Evolutionary conservation across 92 coral and sea anemone species (phyloP).

Genomic region (Palythoa grandis): DNA sequence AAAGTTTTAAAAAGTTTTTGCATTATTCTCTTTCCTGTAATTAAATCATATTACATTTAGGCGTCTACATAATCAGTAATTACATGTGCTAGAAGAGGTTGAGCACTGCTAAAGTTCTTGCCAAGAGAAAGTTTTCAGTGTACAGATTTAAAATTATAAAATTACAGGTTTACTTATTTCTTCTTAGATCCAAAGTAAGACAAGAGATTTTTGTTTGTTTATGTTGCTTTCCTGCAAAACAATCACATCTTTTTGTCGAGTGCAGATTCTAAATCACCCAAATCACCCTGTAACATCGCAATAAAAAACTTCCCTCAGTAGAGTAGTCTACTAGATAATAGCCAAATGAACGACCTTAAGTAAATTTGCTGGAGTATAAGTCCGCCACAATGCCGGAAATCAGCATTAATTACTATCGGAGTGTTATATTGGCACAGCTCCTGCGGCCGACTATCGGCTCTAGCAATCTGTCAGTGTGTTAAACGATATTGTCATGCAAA

Average conservation of each 20-base stretch:
- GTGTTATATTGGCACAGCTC: constrained; percentile 1
- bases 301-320: background rate
- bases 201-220: background rate
- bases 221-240: background rate
- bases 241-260: background rate
- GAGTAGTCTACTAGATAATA: background rate
- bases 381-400: constrained; percentile 31
- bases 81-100: background rate
- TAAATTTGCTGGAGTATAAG: background rate
- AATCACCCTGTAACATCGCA: background rate
- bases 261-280: background rate
- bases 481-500: constrained; percentile 42
- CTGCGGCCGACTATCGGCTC: background rate
- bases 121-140: background rate
- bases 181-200: constrained; percentile 2
- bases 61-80: background rate
- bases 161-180: background rate
- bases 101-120: background rate
- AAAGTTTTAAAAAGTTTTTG: background rate
- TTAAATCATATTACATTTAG: background rate
- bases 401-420: constrained; percentile 24
- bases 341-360: background rate
- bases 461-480: constrained; percentile 21
- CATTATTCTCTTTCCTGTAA: background rate
- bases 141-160: background rate